A percentile compares a stretch with the other conserved stretches of the same genome.
phyloP scores from a whole-genome alignment of 2,888 invertebrate genomes.

The Nomada ferruginata region DNA sequence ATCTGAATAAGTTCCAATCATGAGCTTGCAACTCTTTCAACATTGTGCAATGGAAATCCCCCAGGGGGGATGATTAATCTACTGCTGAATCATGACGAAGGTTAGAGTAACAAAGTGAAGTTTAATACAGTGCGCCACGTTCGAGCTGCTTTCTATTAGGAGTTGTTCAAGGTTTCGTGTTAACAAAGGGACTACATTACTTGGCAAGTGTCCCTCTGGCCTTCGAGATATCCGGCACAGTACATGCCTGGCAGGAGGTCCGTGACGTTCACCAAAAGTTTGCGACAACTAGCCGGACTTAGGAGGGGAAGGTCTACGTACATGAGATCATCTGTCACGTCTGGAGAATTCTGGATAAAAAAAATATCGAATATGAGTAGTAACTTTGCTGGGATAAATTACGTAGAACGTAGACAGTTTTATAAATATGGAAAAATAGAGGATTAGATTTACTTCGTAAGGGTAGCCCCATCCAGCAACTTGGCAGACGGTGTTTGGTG shows the following conservation, averaged over 20 bases:
- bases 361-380: not conserved
- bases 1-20: not conserved
- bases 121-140: not conserved
- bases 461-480: slow-evolving; percentile 79
- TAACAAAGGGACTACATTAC: slow-evolving; percentile 55
- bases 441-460: slow-evolving; percentile 63
- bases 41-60: no score
- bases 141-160: not conserved
- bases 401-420: no score
- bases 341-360: slow-evolving; percentile 46
- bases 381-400: not conserved
- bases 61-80: not conserved
- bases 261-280: slow-evolving; percentile 65
- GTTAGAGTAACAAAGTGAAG: not conserved
- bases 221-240: slow-evolving; percentile 78
- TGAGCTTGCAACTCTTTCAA: no score
- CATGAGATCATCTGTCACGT: slow-evolving; percentile 71
- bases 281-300: slow-evolving; percentile 54
- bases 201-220: slow-evolving; percentile 78
- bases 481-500: slow-evolving; percentile 65
- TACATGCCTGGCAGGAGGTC: slow-evolving; percentile 70
- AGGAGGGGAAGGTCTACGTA: slow-evolving; percentile 77
- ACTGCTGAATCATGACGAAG: no score
- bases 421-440: no score
- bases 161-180: not conserved